These are phyloP conservation scores for Lacerta agilis DNA, from an alignment of 2,797 vertebrate genomes.

Conservation along the genomic window DNA sequence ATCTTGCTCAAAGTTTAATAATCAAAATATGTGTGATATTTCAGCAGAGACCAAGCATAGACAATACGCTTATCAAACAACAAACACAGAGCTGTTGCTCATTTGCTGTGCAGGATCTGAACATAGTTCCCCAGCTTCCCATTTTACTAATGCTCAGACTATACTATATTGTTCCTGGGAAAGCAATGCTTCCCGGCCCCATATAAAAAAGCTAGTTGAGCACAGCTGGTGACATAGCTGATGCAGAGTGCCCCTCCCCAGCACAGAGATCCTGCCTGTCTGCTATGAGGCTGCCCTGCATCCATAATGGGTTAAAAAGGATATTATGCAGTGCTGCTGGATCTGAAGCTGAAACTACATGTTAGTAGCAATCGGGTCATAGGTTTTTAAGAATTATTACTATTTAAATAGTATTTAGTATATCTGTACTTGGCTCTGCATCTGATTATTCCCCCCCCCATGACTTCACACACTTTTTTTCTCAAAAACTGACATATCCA, in stretches of 20 bases:
- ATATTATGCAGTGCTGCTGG: not conserved
- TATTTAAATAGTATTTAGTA: too few relatives aligned
- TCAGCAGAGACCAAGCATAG: not conserved
- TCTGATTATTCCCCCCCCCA: too few relatives aligned
- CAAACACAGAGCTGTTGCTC: too few relatives aligned
- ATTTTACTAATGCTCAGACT: not conserved
- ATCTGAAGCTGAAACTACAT: not conserved
- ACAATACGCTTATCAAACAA: not conserved
- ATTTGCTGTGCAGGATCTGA: not conserved
- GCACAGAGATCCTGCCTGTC: not conserved
- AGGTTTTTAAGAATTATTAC: not conserved
- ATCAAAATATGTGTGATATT: not conserved
- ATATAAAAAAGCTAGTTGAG: not conserved
- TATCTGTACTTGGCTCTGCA: too few relatives aligned
- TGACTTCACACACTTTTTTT: not conserved
- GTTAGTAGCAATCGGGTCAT: not conserved
- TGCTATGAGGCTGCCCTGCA: not conserved
- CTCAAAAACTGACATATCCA: not conserved
- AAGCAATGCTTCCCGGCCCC: not conserved
- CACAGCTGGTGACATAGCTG: not conserved
- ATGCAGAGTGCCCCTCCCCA: not conserved
- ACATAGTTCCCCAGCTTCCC: not conserved
- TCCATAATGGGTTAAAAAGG: not conserved
- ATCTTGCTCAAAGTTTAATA: constrained; percentile 1
- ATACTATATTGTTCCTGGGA: not conserved